phyloP scores from a whole-genome alignment of 53 echinoderm and acorn worm genomes.

The Patiria pectinifera region DNA sequence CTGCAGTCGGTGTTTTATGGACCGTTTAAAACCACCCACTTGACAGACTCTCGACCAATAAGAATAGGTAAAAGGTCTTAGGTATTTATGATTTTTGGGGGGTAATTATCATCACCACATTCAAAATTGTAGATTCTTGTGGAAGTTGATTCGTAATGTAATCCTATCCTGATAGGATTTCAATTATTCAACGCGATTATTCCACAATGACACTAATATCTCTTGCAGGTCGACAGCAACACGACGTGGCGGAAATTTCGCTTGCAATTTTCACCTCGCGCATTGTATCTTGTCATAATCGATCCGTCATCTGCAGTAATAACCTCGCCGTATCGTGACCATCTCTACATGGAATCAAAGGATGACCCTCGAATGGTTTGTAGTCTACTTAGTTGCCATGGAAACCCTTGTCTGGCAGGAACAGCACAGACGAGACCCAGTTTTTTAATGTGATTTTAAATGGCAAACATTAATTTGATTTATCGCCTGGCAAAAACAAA shows the following conservation, averaged over 20 bases:
- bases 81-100: too few relatives aligned
- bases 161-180: too few relatives aligned
- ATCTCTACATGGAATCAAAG: neutral
- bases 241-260: neutral
- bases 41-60: too few relatives aligned
- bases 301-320: neutral
- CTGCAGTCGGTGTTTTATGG: too few relatives aligned
- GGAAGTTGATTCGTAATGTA: too few relatives aligned
- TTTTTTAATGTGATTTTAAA: neutral
- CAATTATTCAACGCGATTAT: too few relatives aligned
- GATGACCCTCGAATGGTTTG: neutral
- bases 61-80: too few relatives aligned
- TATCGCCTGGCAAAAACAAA: neutral
- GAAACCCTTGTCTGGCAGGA: neutral
- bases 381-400: constrained; percentile 11
- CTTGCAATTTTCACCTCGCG: neutral
- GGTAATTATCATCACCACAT: too few relatives aligned
- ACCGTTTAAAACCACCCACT: too few relatives aligned
- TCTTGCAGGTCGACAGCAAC: too few relatives aligned
- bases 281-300: neutral
- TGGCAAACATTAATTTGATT: constrained; percentile 2
- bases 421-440: neutral
- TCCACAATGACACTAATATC: neutral
- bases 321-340: neutral
- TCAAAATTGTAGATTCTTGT: too few relatives aligned